These are phyloP conservation scores for Tragelaphus imberbis DNA, from an alignment of 2,113 vertebrate species.

Conservation along the genomic window DNA sequence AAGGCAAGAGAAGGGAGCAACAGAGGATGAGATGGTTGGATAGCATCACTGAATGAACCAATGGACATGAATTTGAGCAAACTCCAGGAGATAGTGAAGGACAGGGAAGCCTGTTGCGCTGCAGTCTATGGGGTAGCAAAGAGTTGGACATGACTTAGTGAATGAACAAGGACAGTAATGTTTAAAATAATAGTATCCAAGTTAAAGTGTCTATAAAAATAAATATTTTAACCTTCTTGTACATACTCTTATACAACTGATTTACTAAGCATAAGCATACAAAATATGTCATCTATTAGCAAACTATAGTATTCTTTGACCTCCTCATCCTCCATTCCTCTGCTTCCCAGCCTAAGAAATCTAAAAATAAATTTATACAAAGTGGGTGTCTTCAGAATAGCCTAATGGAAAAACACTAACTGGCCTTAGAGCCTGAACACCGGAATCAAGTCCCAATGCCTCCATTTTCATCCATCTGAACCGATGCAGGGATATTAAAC, in stretches of 20 bases:
- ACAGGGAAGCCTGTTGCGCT: background rate
- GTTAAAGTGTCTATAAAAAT: background rate
- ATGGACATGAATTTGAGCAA: background rate
- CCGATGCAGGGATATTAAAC: background rate
- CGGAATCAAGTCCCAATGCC: background rate
- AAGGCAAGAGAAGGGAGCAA: background rate
- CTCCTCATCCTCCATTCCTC: background rate
- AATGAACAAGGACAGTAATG: background rate
- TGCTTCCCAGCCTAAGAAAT: background rate
- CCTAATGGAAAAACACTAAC: background rate
- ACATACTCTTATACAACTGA: background rate
- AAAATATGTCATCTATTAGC: background rate
- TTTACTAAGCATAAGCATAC: background rate
- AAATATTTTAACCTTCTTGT: background rate
- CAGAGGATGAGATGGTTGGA: background rate
- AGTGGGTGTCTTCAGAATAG: background rate
- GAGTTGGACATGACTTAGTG: background rate
- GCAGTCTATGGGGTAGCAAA: background rate
- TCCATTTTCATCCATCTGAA: background rate
- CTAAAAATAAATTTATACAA: background rate
- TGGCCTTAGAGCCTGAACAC: background rate
- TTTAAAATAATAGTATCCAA: background rate
- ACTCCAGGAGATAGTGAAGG: background rate
- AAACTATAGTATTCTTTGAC: background rate
- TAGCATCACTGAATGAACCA: background rate